Percentiles rank a stretch among this genome's conserved stretches.
Evolutionary conservation across 1,140 invertebrate genomes (phyloP).

Genomic region (Caenorhabditis elegans): WBcel235 BX284604.4:3328501-3329000

Average conservation of each 20-base stretch:
- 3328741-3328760: too few relatives aligned
- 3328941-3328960: neutral
- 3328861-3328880: slow-evolving; percentile 10
- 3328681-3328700: slow-evolving; percentile 48
- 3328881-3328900: slow-evolving; percentile 36
- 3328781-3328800: slow-evolving; percentile 34
- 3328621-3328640: neutral
- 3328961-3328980: neutral
- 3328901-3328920: slow-evolving; percentile 9
- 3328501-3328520: slow-evolving; percentile 20
- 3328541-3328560: neutral
- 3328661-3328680: slow-evolving; percentile 41
- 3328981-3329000: too few relatives aligned
- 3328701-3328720: slow-evolving; percentile 51
- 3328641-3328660: neutral
- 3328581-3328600: neutral
- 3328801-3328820: slow-evolving; percentile 1
- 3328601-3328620: neutral
- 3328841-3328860: slow-evolving; percentile 4
- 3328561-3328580: neutral
- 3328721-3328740: slow-evolving; percentile 49
- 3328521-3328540: slow-evolving; percentile 28
- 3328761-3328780: too few relatives aligned
- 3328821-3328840: slow-evolving; percentile 16
- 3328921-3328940: neutral